phyloP scores from a whole-genome alignment of 2,113 vertebrate genomes.

The Archilochus colubris region DNA sequence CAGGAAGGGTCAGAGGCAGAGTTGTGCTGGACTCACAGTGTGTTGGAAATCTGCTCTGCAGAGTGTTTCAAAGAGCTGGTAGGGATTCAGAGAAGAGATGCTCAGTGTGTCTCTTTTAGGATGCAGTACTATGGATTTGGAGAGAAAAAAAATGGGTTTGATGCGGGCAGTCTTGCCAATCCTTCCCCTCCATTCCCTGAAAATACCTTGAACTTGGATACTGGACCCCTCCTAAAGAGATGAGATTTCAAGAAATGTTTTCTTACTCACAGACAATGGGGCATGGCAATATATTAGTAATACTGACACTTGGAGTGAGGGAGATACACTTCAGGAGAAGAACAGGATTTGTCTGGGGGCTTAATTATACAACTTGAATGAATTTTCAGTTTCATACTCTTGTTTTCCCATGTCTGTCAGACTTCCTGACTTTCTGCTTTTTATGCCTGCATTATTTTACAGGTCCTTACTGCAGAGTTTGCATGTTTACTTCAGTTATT shows the following conservation, averaged over 20 bases:
- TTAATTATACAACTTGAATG: not conserved
- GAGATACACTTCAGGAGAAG: not conserved
- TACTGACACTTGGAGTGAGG: not conserved
- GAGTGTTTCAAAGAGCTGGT: not conserved
- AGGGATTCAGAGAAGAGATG: not conserved
- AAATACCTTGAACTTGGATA: not conserved
- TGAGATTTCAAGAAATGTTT: not conserved
- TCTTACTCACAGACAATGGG: accelerated
- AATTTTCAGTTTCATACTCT: not conserved
- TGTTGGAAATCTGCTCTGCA: not conserved
- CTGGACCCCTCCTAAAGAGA: not conserved
- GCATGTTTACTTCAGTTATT: not conserved
- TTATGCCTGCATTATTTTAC: not conserved
- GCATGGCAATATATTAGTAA: not conserved
- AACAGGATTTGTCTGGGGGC: not conserved
- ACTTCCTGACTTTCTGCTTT: not conserved
- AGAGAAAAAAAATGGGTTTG: not conserved
- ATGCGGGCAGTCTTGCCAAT: accelerated
- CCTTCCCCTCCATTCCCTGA: not conserved
- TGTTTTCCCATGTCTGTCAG: not conserved
- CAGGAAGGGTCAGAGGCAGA: not conserved
- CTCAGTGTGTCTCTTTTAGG: not conserved
- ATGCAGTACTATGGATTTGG: not conserved
- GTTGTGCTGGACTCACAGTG: not conserved
- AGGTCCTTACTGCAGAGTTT: not conserved